Percentiles rank a stretch among this genome's conserved stretches.
Conservation (phyloP, 2,888 invertebrate genomes). For the Furcula furcula region DNA sequence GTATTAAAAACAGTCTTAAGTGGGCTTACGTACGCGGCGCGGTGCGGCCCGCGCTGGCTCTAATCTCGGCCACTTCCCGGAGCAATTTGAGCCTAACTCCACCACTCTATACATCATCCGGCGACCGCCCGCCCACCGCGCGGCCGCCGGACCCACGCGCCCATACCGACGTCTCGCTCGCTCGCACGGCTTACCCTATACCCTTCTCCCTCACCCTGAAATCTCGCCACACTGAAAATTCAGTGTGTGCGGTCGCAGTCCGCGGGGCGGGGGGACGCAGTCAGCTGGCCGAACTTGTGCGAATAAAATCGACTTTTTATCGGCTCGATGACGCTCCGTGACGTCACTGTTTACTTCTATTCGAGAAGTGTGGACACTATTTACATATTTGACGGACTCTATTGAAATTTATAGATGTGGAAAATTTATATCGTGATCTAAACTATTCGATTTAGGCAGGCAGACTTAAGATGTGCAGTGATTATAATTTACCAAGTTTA, state of each 20-base stretch:
- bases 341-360: slow-evolving; percentile 79
- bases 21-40: slow-evolving; percentile 85
- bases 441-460: too few relatives aligned
- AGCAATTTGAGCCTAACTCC: slow-evolving; percentile 89
- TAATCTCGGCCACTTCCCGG: slow-evolving; percentile 89
- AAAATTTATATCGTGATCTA: too few relatives aligned
- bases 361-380: slow-evolving; percentile 55
- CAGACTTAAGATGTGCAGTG: too few relatives aligned
- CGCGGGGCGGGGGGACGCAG: slow-evolving; percentile 59
- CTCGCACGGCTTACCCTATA: slow-evolving; percentile 21
- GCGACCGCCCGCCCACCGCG: slow-evolving; percentile 77
- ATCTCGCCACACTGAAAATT: slow-evolving; percentile 72
- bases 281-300: slow-evolving; percentile 81
- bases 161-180: slow-evolving; percentile 52
- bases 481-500: too few relatives aligned
- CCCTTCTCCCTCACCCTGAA: slow-evolving; percentile 58
- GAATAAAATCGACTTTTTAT: slow-evolving; percentile 82
- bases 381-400: slow-evolving; percentile 48
- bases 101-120: slow-evolving; percentile 88
- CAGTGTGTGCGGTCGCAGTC: slow-evolving; percentile 53
- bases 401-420: slow-evolving; percentile 17
- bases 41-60: slow-evolving; percentile 84
- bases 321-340: slow-evolving; percentile 78
- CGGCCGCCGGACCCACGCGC: slow-evolving; percentile 47
- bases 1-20: slow-evolving; percentile 88